Base-by-base conservation (phyloP, 1,140 invertebrate genomes). In the Aphis gossypii region DNA sequence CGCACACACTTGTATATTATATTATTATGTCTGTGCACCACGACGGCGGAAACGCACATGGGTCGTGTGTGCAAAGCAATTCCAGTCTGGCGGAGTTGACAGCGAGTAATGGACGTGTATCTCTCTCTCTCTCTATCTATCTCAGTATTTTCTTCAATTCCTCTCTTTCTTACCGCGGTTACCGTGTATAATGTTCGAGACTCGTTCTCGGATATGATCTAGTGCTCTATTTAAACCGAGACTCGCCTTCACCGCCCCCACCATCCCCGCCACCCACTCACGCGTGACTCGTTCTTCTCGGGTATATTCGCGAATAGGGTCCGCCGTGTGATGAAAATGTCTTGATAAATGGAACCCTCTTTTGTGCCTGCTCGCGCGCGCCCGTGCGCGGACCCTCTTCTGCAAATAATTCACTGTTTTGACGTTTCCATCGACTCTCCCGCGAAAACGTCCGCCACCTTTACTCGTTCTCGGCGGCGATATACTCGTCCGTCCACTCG, bases 101-200 rank as follows among this genome's bases (percentile, higher is more conserved):
- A 93, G 82, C 92, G 82, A 93, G 92, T 93, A 93, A 93, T 93
- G 92, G 92, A 93, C 92, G 76, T 44, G 51, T 60, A 56, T 90
- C 21, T 68, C 14, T 68, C 14, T 90, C 56, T 60, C 35, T 89
- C 35, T 60, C 11, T 51, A 30, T 87, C 30, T 88, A 46, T 51
- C 20, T 35, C 88, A 2, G 30, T 83, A 51, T 35, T 25, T 83
- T 83, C 30, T 23, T 11, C 30, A 76, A 76, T 46, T n/a, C 20
- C 11, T 84, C n/a, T 92, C 46, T 25, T 76, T 35, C 91, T 54
- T 48, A n/a, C 46, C 20, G 35, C 82, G n/a, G 48, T 93, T 91
- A 35, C 46, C 54, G 56, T n/a, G 20, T 35, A 83, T 51, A 83
- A 92, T 38, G 90, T 92, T 92, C 68, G 48, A 91, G 25, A 76